Base-by-base conservation (phyloP, 1,140 invertebrate genomes). In the Hermetia illucens region DNA sequence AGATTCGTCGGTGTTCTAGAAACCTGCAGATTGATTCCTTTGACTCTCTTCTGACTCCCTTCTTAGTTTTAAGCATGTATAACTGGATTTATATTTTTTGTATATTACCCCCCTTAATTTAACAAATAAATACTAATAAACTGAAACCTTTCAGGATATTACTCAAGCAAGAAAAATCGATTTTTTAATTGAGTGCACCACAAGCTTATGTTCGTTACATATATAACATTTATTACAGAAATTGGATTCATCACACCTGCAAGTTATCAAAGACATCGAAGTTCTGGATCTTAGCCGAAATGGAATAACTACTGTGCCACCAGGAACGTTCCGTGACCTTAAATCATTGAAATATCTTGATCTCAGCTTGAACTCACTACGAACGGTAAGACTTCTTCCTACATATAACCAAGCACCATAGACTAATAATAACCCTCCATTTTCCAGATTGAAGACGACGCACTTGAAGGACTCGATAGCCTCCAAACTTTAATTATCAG, bases 231-330 rank as follows among this genome's bases (percentile, higher is more conserved):
- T 20, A 4, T 19, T 0, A 6, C 25, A 58, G 73, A 73, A 58
- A 63, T 71, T 78, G 55, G 82, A 75, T 52, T 76, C 69, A 47
- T 68, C 65, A 9, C 71, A 84, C 48, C 60, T 86, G 36, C 66
- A 69, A 37, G 64, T 72, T 4, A 55, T 88, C 33, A 63, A 63
- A 1, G 68, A 69, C 2, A 54, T 93, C 12, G 73, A 88, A 63
- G 67, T 76, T 13, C 55, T 93, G 40, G 86, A 91, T 56, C 56
- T 93, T 12, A 87, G 81, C 46, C 69, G 84, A 38, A 92, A 93
- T 50, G 79, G 77, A 46, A 77, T 93, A 10, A 78, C 75, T 1
- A 79, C 81, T 41, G 71, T 93, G 29, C 74, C 79, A 2, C 70
- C 78, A 1, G 82, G 83, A 37, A 79, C 82, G 4, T 91, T 92